These are phyloP conservation scores for Gymnarchus niloticus DNA, from an alignment of 2,113 vertebrate genomes.

Conservation along the genomic window DNA sequence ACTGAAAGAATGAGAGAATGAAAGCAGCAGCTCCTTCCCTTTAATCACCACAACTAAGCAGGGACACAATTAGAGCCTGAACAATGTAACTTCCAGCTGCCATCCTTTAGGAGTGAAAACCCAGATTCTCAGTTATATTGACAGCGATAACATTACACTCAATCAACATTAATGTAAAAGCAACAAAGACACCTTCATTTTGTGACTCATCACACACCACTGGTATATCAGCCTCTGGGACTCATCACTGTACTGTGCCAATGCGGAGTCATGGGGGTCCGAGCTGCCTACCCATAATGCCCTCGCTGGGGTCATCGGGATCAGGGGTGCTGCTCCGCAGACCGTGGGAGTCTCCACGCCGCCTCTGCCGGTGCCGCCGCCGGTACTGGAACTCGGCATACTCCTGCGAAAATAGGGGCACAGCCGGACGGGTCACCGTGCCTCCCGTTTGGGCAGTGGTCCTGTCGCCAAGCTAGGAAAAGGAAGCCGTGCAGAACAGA, in stretches of 20 bases:
- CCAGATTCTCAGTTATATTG: not conserved
- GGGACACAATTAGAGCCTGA: not conserved
- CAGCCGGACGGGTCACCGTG: slow-evolving; percentile 30
- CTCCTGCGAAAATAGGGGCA: slow-evolving; percentile 73
- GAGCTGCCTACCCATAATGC: slow-evolving; percentile 28
- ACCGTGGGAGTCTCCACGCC: slow-evolving; percentile 85
- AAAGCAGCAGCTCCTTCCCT: not conserved
- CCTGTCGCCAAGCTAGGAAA: not conserved
- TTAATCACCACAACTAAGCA: not conserved
- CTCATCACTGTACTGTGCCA: not conserved
- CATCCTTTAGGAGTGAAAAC: not conserved
- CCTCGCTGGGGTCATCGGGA: slow-evolving; percentile 74
- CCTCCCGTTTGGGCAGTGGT: not conserved
- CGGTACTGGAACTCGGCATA: slow-evolving; percentile 97
- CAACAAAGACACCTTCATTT: no score
- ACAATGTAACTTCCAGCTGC: not conserved
- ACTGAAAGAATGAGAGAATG: not conserved
- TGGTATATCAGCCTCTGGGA: not conserved
- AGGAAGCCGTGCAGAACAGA: not conserved
- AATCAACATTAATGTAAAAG: not conserved
- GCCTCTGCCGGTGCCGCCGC: slow-evolving; percentile 81
- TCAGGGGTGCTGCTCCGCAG: slow-evolving; percentile 82
- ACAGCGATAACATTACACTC: not conserved
- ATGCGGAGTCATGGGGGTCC: no score
- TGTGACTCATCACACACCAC: not conserved